phyloP scores from a whole-genome alignment of 2,113 vertebrate species.

The Ancistrus triradiatus region DNA sequence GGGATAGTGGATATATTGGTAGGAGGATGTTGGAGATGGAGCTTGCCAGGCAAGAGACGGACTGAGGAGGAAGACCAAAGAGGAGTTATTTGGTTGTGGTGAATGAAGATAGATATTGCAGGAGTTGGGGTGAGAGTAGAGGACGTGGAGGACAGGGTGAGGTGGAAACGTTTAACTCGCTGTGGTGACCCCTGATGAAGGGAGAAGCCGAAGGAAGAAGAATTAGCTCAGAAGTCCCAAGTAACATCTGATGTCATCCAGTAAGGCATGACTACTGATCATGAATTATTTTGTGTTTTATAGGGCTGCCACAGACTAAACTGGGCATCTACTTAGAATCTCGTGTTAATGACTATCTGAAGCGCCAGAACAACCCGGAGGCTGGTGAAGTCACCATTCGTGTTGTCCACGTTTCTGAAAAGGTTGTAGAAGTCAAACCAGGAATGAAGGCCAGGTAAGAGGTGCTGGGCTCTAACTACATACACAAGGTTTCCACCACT shows the following conservation, averaged over 20 bases:
- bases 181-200: too few relatives aligned
- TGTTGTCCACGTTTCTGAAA: slow-evolving; percentile 95
- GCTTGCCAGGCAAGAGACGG: too few relatives aligned
- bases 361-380: slow-evolving; percentile 82
- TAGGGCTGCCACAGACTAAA: slow-evolving; percentile 91
- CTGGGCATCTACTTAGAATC: slow-evolving; percentile 85
- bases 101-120: too few relatives aligned
- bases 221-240: not conserved
- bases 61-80: too few relatives aligned
- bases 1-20: too few relatives aligned
- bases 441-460: slow-evolving; percentile 96
- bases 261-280: too few relatives aligned
- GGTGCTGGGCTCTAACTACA: not conserved
- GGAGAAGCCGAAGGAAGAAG: too few relatives aligned
- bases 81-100: too few relatives aligned
- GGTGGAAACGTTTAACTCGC: too few relatives aligned
- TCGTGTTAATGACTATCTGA: slow-evolving; percentile 89
- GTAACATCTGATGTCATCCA: not conserved
- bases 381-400: slow-evolving; percentile 91
- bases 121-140: too few relatives aligned
- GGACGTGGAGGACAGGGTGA: too few relatives aligned
- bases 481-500: not conserved
- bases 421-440: slow-evolving; percentile 96
- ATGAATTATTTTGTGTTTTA: slow-evolving; percentile 1
- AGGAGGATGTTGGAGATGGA: too few relatives aligned